Conservation (phyloP, 1,140 invertebrate genomes). For the Stegodyphus mimosarum region DNA sequence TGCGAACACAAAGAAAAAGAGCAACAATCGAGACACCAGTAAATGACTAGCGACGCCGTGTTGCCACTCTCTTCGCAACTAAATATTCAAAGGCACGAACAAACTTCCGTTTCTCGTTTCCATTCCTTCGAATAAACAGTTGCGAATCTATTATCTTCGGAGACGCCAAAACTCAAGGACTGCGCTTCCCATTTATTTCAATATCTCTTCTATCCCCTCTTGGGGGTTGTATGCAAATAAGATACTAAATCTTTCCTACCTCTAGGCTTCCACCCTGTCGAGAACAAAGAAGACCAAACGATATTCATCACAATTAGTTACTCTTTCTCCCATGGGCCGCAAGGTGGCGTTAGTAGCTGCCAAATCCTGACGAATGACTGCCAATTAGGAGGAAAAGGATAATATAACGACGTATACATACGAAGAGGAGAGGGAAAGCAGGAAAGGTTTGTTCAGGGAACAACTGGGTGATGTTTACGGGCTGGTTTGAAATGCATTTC, state of each 20-base stretch:
- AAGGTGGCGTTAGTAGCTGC: background rate
- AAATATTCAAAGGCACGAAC: conserved; percentile 22
- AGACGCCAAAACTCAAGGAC: background rate
- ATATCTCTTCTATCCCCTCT: background rate
- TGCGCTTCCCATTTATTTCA: conserved; percentile 20
- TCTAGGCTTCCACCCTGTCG: background rate
- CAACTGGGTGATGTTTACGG: too few species aligned
- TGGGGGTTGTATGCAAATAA: conserved; percentile 19
- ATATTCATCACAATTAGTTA: conserved; percentile 33
- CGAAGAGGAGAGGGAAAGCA: too few species aligned
- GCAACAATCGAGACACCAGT: background rate
- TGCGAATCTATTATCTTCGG: conserved; percentile 1
- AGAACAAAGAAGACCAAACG: conserved; percentile 10
- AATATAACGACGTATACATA: too few species aligned
- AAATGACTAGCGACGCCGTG: conserved; percentile 4
- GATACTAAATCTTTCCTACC: background rate
- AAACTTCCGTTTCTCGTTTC: too few species aligned
- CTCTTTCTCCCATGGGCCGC: conserved; percentile 3
- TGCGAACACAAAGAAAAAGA: too few species aligned
- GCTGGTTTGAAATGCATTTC: too few species aligned
- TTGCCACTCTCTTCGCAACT: conserved; percentile 2
- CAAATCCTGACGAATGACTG: background rate
- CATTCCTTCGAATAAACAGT: conserved; percentile 6
- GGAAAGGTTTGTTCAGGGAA: too few species aligned
- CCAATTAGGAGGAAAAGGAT: too few species aligned